Conservation (phyloP, 2,797 vertebrate species). For the Coccyzus lansbergi region DNA sequence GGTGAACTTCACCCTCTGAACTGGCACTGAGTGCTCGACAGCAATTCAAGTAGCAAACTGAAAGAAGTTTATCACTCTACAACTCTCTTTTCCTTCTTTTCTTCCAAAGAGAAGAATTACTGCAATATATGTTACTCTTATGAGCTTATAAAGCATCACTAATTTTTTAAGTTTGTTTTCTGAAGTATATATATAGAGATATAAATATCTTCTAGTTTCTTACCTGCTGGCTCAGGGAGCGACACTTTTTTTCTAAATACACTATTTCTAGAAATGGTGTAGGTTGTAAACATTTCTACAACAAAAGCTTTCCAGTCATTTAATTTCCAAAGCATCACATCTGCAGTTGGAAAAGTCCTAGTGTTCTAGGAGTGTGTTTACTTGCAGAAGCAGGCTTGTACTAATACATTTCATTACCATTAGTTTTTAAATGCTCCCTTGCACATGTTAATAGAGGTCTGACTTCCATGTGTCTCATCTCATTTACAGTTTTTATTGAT, state of each 20-base stretch:
- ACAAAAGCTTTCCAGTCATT: neutral
- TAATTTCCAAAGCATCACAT: neutral
- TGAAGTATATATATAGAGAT: neutral
- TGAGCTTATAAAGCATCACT: neutral
- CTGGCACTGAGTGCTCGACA: neutral
- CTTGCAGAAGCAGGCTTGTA: neutral
- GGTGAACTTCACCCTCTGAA: neutral
- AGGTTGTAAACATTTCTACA: neutral
- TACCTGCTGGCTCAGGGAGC: constrained; percentile 54
- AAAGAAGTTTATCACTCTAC: neutral
- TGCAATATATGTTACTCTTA: neutral
- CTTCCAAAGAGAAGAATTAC: neutral
- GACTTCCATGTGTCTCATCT: neutral
- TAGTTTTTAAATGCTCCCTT: neutral
- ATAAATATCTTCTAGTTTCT: neutral
- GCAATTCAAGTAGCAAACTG: neutral
- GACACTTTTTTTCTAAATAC: neutral
- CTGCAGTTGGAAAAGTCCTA: neutral
- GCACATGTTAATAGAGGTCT: neutral
- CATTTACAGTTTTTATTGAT: neutral
- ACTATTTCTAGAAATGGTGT: neutral
- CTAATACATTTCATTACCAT: neutral
- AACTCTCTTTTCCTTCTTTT: neutral
- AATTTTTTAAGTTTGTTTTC: neutral
- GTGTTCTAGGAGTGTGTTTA: neutral